These are phyloP conservation scores for Condylura cristata DNA, from an alignment of 2,113 vertebrate genomes.

Conservation along the genomic window DNA sequence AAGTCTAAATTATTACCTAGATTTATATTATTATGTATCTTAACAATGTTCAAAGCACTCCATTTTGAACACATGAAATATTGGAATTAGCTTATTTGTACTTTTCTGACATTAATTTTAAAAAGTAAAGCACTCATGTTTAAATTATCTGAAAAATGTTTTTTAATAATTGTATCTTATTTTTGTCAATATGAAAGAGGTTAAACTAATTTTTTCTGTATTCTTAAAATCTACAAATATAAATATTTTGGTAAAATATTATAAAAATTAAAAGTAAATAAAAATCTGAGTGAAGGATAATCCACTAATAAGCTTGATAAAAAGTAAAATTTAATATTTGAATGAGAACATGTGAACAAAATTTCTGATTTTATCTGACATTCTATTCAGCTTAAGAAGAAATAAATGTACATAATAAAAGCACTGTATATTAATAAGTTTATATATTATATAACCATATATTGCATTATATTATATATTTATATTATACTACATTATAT, in stretches of 20 bases:
- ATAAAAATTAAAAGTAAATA: constrained; percentile 5
- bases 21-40: background rate
- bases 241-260: background rate
- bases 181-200: background rate
- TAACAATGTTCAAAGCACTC: background rate
- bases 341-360: background rate
- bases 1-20: background rate
- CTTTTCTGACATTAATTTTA: background rate
- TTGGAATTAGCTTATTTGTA: background rate
- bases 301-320: background rate
- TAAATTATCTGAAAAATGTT: background rate
- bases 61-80: background rate
- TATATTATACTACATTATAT: background rate
- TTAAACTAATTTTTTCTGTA: background rate
- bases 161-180: background rate
- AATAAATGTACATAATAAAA: background rate
- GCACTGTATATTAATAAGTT: background rate
- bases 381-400: background rate
- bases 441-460: background rate
- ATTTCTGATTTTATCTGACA: background rate
- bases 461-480: background rate
- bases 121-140: background rate
- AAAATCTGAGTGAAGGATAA: constrained; percentile 8
- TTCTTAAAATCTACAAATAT: background rate
- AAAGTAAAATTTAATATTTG: background rate